phyloP scores from a whole-genome alignment of 2,888 invertebrate species.

The Nemotelus nigrinus region DNA sequence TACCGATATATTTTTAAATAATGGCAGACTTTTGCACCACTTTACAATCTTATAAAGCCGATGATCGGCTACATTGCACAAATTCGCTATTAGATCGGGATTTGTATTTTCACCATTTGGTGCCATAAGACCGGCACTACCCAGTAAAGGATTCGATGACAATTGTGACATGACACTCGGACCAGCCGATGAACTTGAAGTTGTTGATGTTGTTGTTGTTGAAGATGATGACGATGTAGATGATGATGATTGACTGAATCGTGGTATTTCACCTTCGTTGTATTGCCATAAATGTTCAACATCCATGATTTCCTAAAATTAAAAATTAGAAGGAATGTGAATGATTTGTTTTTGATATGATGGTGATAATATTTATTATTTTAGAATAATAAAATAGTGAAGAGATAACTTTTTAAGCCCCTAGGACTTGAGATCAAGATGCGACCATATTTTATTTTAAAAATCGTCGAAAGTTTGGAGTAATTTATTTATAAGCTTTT shows the following conservation, averaged over 20 bases:
- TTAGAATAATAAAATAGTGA: no score
- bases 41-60: conserved; percentile 96
- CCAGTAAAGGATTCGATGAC: conserved; percentile 69
- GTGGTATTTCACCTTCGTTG: conserved; percentile 82
- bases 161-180: conserved; percentile 56
- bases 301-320: conserved; percentile 88
- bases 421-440: no score
- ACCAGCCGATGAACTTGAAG: conserved; percentile 50
- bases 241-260: conserved; percentile 68
- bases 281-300: conserved; percentile 96
- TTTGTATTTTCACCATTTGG: conserved; percentile 71
- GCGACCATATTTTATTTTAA: no score
- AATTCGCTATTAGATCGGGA: conserved; percentile 86
- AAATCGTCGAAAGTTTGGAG: no score
- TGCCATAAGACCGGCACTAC: conserved; percentile 64
- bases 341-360: neutral
- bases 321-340: conserved; percentile 34
- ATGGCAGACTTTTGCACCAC: conserved; percentile 97
- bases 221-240: conserved; percentile 55
- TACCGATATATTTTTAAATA: conserved; percentile 95
- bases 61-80: conserved; percentile 95
- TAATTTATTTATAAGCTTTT: no score
- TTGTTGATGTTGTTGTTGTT: conserved; percentile 54
- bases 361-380: no score
- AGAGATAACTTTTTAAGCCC: no score